These are phyloP conservation scores for Metopolophium dirhodum DNA, from an alignment of 1,140 invertebrate genomes.

Conservation along the genomic window DNA sequence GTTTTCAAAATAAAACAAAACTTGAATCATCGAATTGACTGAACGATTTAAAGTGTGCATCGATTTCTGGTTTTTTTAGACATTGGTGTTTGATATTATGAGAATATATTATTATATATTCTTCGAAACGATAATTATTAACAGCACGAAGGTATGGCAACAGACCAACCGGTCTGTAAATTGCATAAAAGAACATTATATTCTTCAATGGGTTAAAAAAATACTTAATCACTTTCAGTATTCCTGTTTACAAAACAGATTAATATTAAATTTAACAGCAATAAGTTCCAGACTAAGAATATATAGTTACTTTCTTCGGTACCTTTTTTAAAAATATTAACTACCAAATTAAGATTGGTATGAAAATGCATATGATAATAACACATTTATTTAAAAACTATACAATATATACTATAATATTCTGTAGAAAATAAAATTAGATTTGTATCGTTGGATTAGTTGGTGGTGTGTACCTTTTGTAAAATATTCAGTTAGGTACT, in stretches of 20 bases:
- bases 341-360: neutral
- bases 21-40: neutral
- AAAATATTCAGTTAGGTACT: neutral
- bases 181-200: neutral
- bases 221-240: neutral
- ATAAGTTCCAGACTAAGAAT: neutral
- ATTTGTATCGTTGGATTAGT: neutral
- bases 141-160: neutral
- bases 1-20: conserved; percentile 17
- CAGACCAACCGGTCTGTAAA: conserved; percentile 1
- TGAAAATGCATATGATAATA: neutral
- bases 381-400: neutral
- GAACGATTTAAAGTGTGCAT: neutral
- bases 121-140: conserved; percentile 21
- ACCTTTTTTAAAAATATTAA: neutral
- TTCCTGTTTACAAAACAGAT: conserved; percentile 4
- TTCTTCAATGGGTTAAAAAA: neutral
- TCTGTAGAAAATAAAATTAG: neutral
- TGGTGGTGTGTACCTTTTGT: neutral
- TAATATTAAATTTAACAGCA: conserved; percentile 9
- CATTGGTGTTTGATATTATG: neutral
- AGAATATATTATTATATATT: conserved; percentile 12
- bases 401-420: neutral
- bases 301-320: neutral
- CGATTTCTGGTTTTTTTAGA: neutral